Conservation (phyloP, 2,113 vertebrate species). For the Merops nubicus region DNA sequence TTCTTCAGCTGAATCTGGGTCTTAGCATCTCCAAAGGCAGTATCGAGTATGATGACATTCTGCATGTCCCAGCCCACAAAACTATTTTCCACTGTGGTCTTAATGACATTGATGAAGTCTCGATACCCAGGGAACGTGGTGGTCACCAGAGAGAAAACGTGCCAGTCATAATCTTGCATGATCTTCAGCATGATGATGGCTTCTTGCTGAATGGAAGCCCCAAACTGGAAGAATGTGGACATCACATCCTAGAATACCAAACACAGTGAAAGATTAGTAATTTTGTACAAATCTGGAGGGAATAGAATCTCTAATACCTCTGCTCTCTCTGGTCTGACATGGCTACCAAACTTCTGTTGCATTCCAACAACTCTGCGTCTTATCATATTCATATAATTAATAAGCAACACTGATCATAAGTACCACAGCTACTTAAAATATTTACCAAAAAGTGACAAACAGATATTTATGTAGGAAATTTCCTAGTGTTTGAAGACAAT, state of each 20-base stretch:
- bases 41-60: constrained; percentile 89
- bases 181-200: constrained; percentile 95
- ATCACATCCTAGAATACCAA: constrained; percentile 85
- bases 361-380: neutral
- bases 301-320: neutral
- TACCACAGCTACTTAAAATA: neutral
- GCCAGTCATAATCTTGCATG: constrained; percentile 99
- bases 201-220: constrained; percentile 98
- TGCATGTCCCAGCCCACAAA: constrained; percentile 99
- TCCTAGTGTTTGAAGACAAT: neutral
- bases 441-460: neutral
- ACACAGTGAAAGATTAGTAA: constrained; percentile 1
- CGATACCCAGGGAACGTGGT: constrained; percentile 96
- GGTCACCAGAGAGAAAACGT: constrained; percentile 95
- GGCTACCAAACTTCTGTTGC: neutral
- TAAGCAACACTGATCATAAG: neutral
- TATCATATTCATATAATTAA: neutral
- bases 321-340: neutral
- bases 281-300: neutral
- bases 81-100: constrained; percentile 96
- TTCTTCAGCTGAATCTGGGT: constrained; percentile 96
- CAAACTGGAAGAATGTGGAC: constrained; percentile 98
- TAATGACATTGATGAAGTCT: constrained; percentile 95
- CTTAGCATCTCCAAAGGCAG: constrained; percentile 89
- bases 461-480: neutral